Base-by-base conservation (phyloP, 2,888 invertebrate genomes). In the Hyposoter dolosus region DNA sequence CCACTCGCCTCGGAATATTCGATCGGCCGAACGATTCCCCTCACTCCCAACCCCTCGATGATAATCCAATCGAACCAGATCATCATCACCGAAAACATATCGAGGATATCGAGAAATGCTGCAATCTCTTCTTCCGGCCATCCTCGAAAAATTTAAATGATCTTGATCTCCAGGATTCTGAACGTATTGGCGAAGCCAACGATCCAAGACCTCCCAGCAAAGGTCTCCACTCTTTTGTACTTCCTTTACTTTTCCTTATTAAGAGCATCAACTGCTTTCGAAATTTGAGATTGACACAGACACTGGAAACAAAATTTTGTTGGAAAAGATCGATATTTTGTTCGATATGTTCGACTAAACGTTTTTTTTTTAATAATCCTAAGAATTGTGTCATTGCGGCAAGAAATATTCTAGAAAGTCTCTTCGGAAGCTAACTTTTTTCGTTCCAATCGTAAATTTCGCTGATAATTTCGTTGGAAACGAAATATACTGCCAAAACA, bases 71-170 rank as follows among this genome's bases (percentile, higher is more conserved):
- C 1, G 63, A 50, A 19, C 0, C 15, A 15, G 7, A 15, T 75
- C 53, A 19, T 1, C 10, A 15, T 66, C 63, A 28, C 4, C 19
- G 40, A 17, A 75, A 82, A 47, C 71, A 32, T 5, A 40, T 86
- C 56, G 65, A 71, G 15, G 78, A 86, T 19, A 35, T 86, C 17
- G 83, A 82, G 15, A 86, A 79, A 72, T 86, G 86, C 63, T 86
- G 86, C 82, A n/a, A 82, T 79, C 28, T 86, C 1, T 47, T 86
- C 12, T 84, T 86, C 17, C 75, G 75, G 5, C 15, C 15, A 28
- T 5, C 28, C 7, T 5, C 9, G 6, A 53, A 7, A 2, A 4
- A 60, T 60, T 28, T 28, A 0, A 12, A 60, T 23, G 15, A 60
- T 5, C 60, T 28, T 17, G 47, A 77, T 45, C 43, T 50, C 0